Percentiles rank a stretch among this genome's conserved stretches.
Evolutionary conservation across 2,888 invertebrate species (phyloP).

Genomic region (Stegophylla sp.): DNA sequence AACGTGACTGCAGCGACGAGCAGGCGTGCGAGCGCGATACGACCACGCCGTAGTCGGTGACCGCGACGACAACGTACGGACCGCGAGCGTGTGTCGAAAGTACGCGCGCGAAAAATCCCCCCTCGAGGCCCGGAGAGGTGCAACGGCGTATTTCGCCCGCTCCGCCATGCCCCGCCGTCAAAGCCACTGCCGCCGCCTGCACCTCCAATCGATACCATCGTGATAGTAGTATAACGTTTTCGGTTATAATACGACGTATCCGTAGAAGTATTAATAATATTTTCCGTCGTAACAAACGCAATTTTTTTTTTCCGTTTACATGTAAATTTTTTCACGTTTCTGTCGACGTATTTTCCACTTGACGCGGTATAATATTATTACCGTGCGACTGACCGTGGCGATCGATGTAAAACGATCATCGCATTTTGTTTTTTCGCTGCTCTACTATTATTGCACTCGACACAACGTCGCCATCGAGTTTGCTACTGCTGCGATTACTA

Average conservation of each 20-base stretch:
- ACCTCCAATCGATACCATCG: constrained; percentile 41
- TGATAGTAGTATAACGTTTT: constrained; percentile 52
- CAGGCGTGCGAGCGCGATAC: neutral
- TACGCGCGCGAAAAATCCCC: constrained; percentile 48
- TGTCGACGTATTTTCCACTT: no score
- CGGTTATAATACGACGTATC: constrained; percentile 45
- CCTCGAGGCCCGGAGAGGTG: neutral
- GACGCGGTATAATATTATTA: no score
- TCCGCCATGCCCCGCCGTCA: constrained; percentile 29
- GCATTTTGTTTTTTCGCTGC: no score
- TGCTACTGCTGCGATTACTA: neutral
- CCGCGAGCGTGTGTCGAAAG: constrained; percentile 32
- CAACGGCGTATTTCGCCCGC: constrained; percentile 33
- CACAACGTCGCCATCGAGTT: no score
- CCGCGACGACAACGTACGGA: neutral
- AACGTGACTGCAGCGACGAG: no score
- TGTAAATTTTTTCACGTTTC: no score
- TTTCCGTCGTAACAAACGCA: constrained; percentile 1
- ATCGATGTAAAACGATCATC: no score
- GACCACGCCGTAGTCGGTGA: neutral
- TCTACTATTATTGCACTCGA: no score
- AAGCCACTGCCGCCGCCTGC: neutral
- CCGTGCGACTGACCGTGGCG: no score
- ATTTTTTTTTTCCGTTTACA: neutral
- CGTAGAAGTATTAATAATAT: no score